Evolutionary conservation across 1,140 invertebrate species (phyloP), one percentile per base, ranked within the genome.

Genomic region (Formica selysi): DNA sequence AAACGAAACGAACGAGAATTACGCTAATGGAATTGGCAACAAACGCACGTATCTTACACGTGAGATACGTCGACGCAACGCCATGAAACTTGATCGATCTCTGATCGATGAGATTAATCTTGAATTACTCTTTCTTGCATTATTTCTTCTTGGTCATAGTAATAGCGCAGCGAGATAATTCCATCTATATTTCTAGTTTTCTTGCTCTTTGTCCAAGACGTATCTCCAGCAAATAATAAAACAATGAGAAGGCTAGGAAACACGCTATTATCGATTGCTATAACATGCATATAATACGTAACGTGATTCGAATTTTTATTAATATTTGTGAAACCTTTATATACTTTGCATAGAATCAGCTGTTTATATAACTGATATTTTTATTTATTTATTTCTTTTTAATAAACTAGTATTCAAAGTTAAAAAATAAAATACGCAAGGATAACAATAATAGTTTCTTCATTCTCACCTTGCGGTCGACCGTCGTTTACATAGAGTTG

Each of bases 91-190:
- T 48, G 73, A 85, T 85, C 59, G 44, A 64, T 10, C 54, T 44
- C 22, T 70, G 81, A 85, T 84, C 67, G 79, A 83, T 83, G 54
- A 44, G 68, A 73, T 73, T 70, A n/a, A 83, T 83, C 54, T 62
- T 74, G 54, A 36, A 61, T 81, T 81, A 61, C 68, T 74, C 38
- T 41, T n/a, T 83, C 57, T 19, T 19, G 16, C 48, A 83, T 83
- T 83, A 74, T 41, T 61, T 57, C 8, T 44, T 44, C 54, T 44
- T 61, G 54, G 74, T 26, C 29, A 61, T 74, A 61, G 38, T 74
- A 83, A 81, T 73, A 73, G 16, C 54, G 16, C 32, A 11, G 54
- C 68, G 62, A 83, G 38, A 83, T 74, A 73, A 74, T 74, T 74
- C 61, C 13, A n/a, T 41, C 41, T 22, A 71, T 51, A 81, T 51